phyloP scores from a whole-genome alignment of 2,113 vertebrate species.

The Hemichromis elongatus region DNA sequence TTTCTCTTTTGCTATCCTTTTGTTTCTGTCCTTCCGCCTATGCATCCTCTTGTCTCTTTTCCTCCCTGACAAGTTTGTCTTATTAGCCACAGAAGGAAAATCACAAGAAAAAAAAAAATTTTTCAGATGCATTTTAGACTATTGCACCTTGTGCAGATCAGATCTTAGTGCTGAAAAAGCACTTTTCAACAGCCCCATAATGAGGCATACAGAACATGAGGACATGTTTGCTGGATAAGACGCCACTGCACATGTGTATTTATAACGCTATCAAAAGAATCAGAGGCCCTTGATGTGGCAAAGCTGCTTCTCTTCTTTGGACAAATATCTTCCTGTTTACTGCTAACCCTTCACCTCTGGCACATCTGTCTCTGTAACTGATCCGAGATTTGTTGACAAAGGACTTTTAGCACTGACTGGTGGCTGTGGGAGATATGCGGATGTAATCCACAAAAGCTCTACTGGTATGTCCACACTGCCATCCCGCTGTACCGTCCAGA shows the following conservation, averaged over 20 bases:
- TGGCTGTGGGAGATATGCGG: constrained; percentile 59
- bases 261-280: constrained; percentile 36
- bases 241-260: constrained; percentile 5
- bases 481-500: constrained; percentile 42
- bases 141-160: constrained; percentile 9
- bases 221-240: constrained; percentile 26
- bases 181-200: constrained; percentile 37
- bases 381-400: constrained; percentile 62
- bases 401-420: constrained; percentile 48
- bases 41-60: background rate
- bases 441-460: constrained; percentile 62
- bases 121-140: background rate
- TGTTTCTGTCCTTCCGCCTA: background rate
- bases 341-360: constrained; percentile 22
- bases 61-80: background rate
- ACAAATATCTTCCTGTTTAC: constrained; percentile 38
- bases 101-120: constrained; percentile 14
- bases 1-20: constrained; percentile 20
- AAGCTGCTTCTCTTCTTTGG: background rate
- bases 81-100: background rate
- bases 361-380: constrained; percentile 37
- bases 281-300: background rate
- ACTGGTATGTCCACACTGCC: constrained; percentile 48
- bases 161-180: background rate
- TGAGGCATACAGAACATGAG: constrained; percentile 20